A percentile compares a stretch with the other conserved stretches of the same genome.
phyloP scores from a whole-genome alignment of 2,888 invertebrate genomes.

The Perizoma affinitatum region DNA sequence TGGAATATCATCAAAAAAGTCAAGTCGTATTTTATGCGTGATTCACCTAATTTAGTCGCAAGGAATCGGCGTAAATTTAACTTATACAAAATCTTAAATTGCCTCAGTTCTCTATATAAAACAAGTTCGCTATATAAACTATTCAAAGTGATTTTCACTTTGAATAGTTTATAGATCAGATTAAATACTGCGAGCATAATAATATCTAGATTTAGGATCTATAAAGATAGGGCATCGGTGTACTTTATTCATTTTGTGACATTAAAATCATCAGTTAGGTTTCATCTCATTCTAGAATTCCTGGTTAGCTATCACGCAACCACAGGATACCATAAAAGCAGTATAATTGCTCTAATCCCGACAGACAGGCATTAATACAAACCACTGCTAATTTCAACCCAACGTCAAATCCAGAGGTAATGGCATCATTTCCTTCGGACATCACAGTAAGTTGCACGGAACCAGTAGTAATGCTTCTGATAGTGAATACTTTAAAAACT shows the following conservation, averaged over 20 bases:
- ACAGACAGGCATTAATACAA: constrained; percentile 20
- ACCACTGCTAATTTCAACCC: constrained; percentile 21
- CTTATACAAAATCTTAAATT: too few species aligned
- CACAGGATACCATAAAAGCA: constrained; percentile 22
- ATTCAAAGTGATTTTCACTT: too few species aligned
- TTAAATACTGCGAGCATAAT: too few species aligned
- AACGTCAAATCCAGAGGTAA: constrained; percentile 31
- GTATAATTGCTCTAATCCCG: constrained; percentile 22
- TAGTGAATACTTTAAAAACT: not conserved
- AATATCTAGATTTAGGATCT: too few species aligned
- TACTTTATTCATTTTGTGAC: not conserved
- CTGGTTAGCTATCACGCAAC: constrained; percentile 10
- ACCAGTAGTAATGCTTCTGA: constrained; percentile 3
- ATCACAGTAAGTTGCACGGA: constrained; percentile 5
- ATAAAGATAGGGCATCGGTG: not conserved
- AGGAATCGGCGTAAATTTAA: too few species aligned
- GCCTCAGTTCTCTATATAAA: too few species aligned
- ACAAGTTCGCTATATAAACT: too few species aligned
- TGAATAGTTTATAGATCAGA: too few species aligned
- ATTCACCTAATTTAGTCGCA: too few species aligned
- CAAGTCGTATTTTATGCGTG: too few species aligned
- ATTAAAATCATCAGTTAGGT: not conserved
- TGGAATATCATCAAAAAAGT: too few species aligned
- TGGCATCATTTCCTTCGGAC: constrained; percentile 32
- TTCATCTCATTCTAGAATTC: constrained; percentile 2